These are phyloP conservation scores for Hucho hucho DNA, from an alignment of 2,113 vertebrate genomes.

Conservation along the genomic window DNA sequence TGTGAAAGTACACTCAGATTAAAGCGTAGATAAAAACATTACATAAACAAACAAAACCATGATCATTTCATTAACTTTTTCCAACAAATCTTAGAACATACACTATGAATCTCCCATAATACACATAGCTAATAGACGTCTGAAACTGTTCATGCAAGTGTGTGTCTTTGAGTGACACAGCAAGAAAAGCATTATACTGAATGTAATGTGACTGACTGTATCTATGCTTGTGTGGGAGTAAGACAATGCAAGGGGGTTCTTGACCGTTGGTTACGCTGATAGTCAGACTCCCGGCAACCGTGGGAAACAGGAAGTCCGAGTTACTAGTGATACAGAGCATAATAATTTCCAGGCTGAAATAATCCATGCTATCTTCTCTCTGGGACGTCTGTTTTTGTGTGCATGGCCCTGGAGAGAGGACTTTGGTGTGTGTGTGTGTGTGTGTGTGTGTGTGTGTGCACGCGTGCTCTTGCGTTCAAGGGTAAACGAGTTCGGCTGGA, in stretches of 20 bases:
- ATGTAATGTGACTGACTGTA: background rate
- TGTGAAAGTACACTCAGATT: background rate
- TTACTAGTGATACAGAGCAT: constrained; percentile 57
- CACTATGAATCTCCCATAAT: background rate
- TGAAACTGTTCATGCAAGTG: background rate
- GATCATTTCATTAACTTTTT: constrained; percentile 44
- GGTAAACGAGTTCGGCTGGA: background rate
- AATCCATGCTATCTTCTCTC: constrained; percentile 60
- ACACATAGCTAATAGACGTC: background rate
- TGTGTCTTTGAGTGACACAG: background rate
- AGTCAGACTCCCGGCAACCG: constrained; percentile 38
- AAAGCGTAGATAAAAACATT: constrained; percentile 39
- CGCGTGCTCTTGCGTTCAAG: background rate
- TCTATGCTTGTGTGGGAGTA: background rate
- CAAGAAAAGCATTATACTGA: background rate
- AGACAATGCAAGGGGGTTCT: constrained; percentile 19
- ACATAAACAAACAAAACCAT: constrained; percentile 41
- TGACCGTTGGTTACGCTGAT: constrained; percentile 40
- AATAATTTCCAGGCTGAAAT: constrained; percentile 57
- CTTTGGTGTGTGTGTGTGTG: background rate
- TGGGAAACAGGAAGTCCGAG: constrained; percentile 73
- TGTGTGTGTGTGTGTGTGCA: constrained; percentile 2
- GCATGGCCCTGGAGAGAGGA: constrained; percentile 11
- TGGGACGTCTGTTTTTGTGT: constrained; percentile 24
- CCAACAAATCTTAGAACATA: constrained; percentile 20